phyloP scores from a whole-genome alignment of 2,113 vertebrate species.

The Psittacus erithacus region DNA sequence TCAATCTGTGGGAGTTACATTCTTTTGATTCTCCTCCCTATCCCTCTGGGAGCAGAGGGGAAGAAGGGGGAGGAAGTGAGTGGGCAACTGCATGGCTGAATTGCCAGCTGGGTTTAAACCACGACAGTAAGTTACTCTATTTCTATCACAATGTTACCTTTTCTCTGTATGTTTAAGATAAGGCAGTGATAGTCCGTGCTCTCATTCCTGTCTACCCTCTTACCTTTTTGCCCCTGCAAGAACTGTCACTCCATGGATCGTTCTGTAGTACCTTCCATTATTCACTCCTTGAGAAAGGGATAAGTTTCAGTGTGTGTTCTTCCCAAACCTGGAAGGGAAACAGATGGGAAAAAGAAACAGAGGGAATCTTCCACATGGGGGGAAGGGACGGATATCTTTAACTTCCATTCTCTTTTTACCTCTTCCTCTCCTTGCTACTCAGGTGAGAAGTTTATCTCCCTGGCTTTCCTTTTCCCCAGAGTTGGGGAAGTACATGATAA shows the following conservation, averaged over 20 bases:
- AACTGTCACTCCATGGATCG: rapidly evolving
- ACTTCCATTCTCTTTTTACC: background rate
- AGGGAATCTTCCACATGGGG: background rate
- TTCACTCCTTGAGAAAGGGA: background rate
- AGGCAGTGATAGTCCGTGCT: background rate
- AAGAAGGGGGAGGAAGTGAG: too few species aligned
- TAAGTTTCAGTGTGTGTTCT: background rate
- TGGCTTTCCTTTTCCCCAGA: background rate
- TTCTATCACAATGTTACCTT: background rate
- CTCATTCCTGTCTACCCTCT: background rate
- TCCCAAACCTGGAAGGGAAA: background rate
- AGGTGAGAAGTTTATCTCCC: background rate
- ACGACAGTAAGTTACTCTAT: background rate
- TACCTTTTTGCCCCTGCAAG: background rate
- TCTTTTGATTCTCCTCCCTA: too few species aligned
- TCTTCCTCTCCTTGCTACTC: background rate
- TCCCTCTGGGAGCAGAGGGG: too few species aligned
- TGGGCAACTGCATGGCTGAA: too few species aligned
- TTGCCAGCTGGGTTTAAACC: too few species aligned
- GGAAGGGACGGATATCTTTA: background rate
- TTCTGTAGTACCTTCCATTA: background rate
- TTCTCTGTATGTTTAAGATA: background rate
- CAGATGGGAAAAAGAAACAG: background rate
- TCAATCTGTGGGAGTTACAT: too few species aligned
- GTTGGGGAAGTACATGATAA: background rate